phyloP scores from a whole-genome alignment of 1,140 invertebrate species.

The Drosophila bipectinata region DNA sequence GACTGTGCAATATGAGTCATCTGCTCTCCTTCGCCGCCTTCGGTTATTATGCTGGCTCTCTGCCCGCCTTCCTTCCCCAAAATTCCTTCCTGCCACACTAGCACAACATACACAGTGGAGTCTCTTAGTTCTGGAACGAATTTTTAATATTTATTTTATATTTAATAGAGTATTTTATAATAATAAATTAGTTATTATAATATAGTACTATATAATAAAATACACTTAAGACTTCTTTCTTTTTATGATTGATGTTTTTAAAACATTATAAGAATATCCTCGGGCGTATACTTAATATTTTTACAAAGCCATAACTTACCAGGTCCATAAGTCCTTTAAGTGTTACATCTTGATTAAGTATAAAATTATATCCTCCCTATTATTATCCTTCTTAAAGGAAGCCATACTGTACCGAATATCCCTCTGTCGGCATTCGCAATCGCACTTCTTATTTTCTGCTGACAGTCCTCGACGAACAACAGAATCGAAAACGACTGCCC shows the following conservation, averaged over 20 bases:
- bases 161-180: no score
- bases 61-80: conserved; percentile 6
- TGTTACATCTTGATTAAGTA: no score
- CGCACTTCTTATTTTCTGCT: conserved; percentile 21
- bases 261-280: no score
- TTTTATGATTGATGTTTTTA: background rate
- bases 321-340: no score
- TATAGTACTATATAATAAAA: no score
- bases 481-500: conserved; percentile 42
- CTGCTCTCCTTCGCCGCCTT: conserved; percentile 46
- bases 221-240: no score
- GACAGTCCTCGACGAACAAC: conserved; percentile 43
- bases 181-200: no score
- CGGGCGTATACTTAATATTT: background rate
- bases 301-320: background rate
- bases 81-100: background rate
- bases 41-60: conserved; percentile 31
- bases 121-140: background rate
- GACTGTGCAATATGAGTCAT: conserved; percentile 54
- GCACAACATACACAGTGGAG: conserved; percentile 14
- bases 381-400: background rate
- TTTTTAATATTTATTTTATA: background rate
- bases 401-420: conserved; percentile 29
- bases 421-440: conserved; percentile 32
- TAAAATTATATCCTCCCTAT: no score